Percentiles rank a stretch among this genome's conserved stretches.
phyloP scores from a whole-genome alignment of 2,113 vertebrate genomes.

The Corythornis madagascariensis region DNA sequence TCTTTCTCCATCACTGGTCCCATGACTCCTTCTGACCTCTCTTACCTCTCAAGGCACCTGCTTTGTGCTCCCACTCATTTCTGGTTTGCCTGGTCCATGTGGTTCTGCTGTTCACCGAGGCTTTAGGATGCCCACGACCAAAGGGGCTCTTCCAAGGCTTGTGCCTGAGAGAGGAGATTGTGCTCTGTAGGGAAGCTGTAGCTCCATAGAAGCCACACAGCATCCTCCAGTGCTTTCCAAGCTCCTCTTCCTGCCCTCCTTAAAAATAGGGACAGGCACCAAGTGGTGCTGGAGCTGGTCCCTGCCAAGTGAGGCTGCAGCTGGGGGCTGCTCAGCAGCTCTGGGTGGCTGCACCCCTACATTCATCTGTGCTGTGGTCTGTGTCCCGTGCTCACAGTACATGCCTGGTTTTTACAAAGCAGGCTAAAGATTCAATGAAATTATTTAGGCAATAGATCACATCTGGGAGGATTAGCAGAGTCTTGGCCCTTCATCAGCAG shows the following conservation, averaged over 20 bases:
- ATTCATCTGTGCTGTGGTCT: neutral
- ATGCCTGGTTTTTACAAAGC: rapidly evolving
- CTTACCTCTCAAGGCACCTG: neutral
- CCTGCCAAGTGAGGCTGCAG: neutral
- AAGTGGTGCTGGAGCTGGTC: neutral
- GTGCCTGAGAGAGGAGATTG: neutral
- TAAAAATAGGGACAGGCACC: neutral
- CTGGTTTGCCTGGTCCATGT: neutral
- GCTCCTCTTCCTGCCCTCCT: neutral
- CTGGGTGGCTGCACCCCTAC: neutral
- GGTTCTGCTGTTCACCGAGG: neutral
- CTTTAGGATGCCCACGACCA: neutral
- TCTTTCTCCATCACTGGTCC: neutral
- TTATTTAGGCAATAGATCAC: neutral
- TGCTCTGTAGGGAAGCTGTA: neutral
- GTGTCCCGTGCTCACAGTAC: rapidly evolving
- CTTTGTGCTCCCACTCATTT: neutral
- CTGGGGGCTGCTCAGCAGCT: neutral
- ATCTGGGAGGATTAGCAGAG: rapidly evolving
- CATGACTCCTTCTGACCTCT: neutral
- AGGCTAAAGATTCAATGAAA: rapidly evolving
- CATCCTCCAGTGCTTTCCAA: neutral
- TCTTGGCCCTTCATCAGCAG: neutral
- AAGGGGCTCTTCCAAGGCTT: neutral
- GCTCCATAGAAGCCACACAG: neutral